Conservation (phyloP, 2,888 invertebrate genomes). For the Campoplex capitator region DNA sequence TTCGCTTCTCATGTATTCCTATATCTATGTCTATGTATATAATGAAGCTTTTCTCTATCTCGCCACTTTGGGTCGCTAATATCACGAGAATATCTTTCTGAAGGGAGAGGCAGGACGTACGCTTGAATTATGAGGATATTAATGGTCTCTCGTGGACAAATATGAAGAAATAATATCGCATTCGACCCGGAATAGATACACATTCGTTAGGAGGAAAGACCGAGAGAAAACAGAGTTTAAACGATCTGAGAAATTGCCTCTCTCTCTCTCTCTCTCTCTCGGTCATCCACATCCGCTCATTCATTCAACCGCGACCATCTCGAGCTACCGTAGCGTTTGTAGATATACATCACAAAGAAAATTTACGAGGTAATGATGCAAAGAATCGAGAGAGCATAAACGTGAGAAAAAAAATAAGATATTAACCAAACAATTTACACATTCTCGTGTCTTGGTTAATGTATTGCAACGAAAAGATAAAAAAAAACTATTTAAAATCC, state of each 20-base stretch:
- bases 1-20: not conserved
- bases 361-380: constrained; percentile 35
- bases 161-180: constrained; percentile 73
- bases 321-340: constrained; percentile 12
- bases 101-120: constrained; percentile 69
- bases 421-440: not conserved
- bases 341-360: not conserved
- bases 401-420: not conserved
- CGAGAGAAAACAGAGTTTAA: constrained; percentile 23
- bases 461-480: not conserved
- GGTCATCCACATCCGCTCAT: constrained; percentile 51
- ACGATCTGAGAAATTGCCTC: constrained; percentile 39
- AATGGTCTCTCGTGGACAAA: constrained; percentile 76
- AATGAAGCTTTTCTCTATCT: constrained; percentile 29
- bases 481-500: not conserved
- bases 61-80: constrained; percentile 72
- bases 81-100: constrained; percentile 74
- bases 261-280: constrained; percentile 18
- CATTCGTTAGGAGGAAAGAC: not conserved
- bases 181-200: constrained; percentile 57
- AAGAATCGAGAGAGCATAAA: not conserved
- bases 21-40: constrained; percentile 10
- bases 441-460: not conserved
- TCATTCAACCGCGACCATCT: constrained; percentile 34
- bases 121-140: constrained; percentile 77